Percentiles rank a stretch among this genome's conserved stretches.
phyloP scores from a whole-genome alignment of 2,797 vertebrate genomes.

The Chiroxiphia lanceolata region DNA sequence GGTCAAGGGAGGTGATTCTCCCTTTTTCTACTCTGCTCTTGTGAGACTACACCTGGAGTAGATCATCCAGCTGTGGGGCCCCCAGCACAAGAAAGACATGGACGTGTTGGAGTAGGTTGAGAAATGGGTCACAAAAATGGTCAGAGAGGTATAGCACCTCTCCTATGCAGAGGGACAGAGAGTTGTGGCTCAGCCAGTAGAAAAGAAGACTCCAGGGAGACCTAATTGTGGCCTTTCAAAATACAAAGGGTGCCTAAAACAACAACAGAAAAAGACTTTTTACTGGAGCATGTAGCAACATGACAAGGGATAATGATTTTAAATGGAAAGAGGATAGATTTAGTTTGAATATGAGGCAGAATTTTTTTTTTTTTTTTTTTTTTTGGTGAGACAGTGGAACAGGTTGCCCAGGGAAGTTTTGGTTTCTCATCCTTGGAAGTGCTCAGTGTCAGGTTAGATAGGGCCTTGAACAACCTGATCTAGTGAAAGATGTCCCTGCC shows the following conservation, averaged over 20 bases:
- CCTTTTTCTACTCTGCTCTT: accelerated
- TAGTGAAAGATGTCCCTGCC: background rate
- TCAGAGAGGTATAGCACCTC: background rate
- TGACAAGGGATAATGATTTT: background rate
- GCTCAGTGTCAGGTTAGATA: background rate
- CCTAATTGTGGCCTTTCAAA: background rate
- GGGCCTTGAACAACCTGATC: background rate
- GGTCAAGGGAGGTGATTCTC: accelerated
- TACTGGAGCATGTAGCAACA: background rate
- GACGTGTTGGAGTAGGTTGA: background rate
- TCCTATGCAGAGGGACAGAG: background rate
- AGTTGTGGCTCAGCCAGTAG: background rate
- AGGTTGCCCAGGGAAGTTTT: background rate
- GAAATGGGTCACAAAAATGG: background rate
- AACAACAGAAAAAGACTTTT: background rate
- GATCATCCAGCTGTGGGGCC: background rate
- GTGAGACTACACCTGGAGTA: background rate
- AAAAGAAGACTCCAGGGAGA: background rate
- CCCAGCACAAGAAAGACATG: background rate
- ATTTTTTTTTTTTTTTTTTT: too few relatives aligned
- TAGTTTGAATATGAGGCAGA: background rate
- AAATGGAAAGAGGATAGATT: background rate
- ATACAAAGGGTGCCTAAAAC: background rate
- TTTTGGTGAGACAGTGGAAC: background rate
- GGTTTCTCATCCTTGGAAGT: background rate